These are phyloP conservation scores for Oreohelix idahoensis DNA, from an alignment of 1,140 invertebrate genomes.

Conservation along the genomic window DNA sequence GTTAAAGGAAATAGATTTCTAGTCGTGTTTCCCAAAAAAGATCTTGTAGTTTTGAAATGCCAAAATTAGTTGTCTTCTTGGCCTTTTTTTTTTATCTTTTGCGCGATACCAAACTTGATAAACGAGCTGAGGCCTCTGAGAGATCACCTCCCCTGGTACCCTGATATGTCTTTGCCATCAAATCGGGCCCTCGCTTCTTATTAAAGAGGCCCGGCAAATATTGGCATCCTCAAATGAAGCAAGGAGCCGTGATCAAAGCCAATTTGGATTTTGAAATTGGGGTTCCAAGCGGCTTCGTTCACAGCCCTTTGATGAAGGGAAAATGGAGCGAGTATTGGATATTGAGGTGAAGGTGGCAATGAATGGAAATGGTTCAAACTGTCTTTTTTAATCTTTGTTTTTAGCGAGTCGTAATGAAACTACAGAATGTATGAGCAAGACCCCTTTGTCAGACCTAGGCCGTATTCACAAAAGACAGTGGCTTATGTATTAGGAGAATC, in stretches of 20 bases:
- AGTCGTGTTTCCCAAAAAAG: not conserved
- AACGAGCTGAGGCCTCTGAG: constrained; percentile 11
- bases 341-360: not conserved
- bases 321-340: not conserved
- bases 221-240: constrained; percentile 21
- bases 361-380: too few species aligned
- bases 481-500: too few species aligned
- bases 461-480: too few species aligned
- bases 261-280: not conserved
- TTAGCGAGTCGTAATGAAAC: too few species aligned
- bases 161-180: not conserved
- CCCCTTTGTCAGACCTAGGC: too few species aligned
- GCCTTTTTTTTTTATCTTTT: not conserved
- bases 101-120: not conserved
- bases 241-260: constrained; percentile 25
- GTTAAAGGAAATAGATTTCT: not conserved
- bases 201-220: constrained; percentile 18
- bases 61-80: constrained; percentile 4
- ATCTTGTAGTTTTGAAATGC: not conserved
- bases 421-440: too few species aligned
- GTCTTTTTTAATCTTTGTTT: too few species aligned
- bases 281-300: not conserved
- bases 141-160: constrained; percentile 12
- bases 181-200: constrained; percentile 14
- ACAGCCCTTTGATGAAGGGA: not conserved